These are phyloP conservation scores for Lepilemur ruficaudatus DNA, from an alignment of 2,797 vertebrate species.

Conservation along the genomic window DNA sequence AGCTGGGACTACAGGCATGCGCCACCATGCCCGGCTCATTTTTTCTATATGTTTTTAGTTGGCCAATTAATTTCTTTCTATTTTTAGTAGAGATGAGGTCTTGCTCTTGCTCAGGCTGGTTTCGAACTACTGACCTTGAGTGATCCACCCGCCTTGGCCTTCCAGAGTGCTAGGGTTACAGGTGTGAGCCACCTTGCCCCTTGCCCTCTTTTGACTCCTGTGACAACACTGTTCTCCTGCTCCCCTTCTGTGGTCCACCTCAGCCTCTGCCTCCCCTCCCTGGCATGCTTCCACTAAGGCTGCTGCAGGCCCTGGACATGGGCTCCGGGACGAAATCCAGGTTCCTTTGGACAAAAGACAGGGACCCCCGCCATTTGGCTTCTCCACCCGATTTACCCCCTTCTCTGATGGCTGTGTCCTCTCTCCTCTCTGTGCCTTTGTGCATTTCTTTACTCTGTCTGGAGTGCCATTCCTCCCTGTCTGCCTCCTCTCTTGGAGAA, in stretches of 20 bases:
- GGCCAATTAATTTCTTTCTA: too few species aligned
- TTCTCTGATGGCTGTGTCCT: not conserved
- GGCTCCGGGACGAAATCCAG: not conserved
- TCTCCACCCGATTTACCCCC: not conserved
- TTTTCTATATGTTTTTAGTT: too few species aligned
- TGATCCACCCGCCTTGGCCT: too few species aligned
- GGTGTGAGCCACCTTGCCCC: too few species aligned
- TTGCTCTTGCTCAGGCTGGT: too few species aligned
- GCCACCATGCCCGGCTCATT: too few species aligned
- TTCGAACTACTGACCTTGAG: too few species aligned
- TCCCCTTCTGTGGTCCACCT: accelerated
- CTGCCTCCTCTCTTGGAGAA: not conserved
- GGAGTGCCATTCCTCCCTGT: too few species aligned
- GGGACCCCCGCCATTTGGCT: not conserved
- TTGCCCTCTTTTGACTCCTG: not conserved
- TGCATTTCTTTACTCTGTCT: not conserved
- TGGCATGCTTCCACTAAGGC: not conserved
- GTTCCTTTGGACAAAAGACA: not conserved
- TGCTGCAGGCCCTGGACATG: not conserved
- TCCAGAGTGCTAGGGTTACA: too few species aligned
- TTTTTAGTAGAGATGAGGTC: too few species aligned
- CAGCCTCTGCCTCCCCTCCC: not conserved
- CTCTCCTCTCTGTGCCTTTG: not conserved
- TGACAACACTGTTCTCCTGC: not conserved
- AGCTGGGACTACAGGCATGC: too few species aligned